Evolutionary conservation across 1,140 invertebrate genomes (phyloP), one percentile per base, ranked within the genome.

Genomic region (Eupristina koningsbergeri): DNA sequence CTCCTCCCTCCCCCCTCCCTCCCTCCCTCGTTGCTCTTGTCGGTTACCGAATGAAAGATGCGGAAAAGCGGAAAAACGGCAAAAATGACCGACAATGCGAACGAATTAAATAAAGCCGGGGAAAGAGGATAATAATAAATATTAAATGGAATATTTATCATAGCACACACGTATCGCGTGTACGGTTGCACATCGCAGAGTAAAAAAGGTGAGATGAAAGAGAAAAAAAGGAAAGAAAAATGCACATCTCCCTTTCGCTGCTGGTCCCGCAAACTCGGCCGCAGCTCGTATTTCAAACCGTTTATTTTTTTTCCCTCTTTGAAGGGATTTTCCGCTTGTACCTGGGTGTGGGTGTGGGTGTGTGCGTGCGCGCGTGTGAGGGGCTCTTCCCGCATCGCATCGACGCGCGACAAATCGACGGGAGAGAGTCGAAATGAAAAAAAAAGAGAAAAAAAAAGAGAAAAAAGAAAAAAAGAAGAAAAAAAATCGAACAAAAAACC

Each of bases 341-440:
- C n/a, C n/a, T n/a, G n/a, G n/a, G n/a, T n/a, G n/a, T n/a, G n/a
- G n/a, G n/a, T n/a, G n/a, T n/a, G n/a, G n/a, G n/a, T n/a, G n/a
- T n/a, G n/a, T n/a, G n/a, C n/a, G n/a, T n/a, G n/a, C n/a, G n/a
- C n/a, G n/a, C n/a, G n/a, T n/a, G 17, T 74, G 39, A n/a, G 45
- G 50, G 31, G 69, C 69, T 81, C n/a, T n/a, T n/a, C 80, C 80
- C 80, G 69, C 67, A 63, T 45, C 47, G 79, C 61, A 29, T n/a
- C 69, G 36, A 80, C 50, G 67, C 71, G 45, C 69, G 36, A 80
- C 67, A 47, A 80, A 71, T 80, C 67, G 45, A 69, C 26, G 64
- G 19, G 64, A n/a, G n/a, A n/a, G n/a, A n/a, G n/a, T n/a, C n/a
- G n/a, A n/a, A n/a, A n/a, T n/a, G n/a, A n/a, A n/a, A n/a, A n/a